Evolutionary conservation across 2,797 vertebrate species (phyloP), one percentile per base, ranked within the genome.

Genomic region (Trachurus trachurus): DNA sequence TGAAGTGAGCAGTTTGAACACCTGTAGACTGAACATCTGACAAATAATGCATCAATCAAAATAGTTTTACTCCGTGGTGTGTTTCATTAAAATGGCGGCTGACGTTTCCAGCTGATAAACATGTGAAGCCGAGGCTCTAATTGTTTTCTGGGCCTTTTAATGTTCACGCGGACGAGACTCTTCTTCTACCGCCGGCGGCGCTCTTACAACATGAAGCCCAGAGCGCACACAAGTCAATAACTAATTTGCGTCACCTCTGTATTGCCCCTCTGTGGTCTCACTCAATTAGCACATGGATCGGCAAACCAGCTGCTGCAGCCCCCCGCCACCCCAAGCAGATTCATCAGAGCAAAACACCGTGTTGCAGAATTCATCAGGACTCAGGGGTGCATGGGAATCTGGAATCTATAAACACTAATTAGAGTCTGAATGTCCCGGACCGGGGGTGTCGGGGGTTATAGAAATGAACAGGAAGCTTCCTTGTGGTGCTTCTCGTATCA

Each of bases 381-480:
- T 34, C 57, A 34, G 0, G 0, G 39, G 11, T 17, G 2, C 40
- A 53, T 26, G 9, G 17, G n/a, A 60, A 62, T 69, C 39, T 40
- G 66, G 37, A 66, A 74, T 83, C 75, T 75, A 71, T 65, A 60
- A 34, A n/a, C 54, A 34, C 52, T 75, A 80, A 84, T 89, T 83
- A 75, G 52, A 75, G 58, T 0, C 17, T 47, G 57, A 47, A 60
- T 49, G 19, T 69, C 22, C 1, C 19, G n/a, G 19, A 31, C 40
- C 15, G 26, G 1, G 29, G 34, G 15, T 17, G 1, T 69, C 6
- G 29, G 58, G 66, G 72, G 70, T 72, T n/a, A 39, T 9, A 62
- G 16, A 47, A 70, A 34, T 5, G 19, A 69, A 52, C 37, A 26
- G 47, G 44, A 60, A 58, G 34, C 66, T 34, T 53, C 57, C n/a